Evolutionary conservation across 1,140 invertebrate species (phyloP), one percentile per base, ranked within the genome.

Genomic region (Sarcophaga peregrina): DNA sequence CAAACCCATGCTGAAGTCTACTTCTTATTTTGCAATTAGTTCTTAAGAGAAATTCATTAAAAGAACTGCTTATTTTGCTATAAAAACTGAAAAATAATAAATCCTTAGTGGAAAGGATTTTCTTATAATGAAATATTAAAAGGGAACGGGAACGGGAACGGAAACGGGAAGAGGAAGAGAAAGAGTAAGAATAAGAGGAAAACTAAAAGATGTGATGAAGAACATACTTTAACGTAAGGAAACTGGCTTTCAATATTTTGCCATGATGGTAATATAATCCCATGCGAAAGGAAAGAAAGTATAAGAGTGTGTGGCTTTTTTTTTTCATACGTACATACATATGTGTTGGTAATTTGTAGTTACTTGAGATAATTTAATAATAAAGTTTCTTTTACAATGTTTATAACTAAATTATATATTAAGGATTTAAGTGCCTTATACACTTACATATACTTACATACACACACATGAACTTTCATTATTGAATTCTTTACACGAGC

Each of bases 341-440:
- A 68, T 20, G n/a, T 68, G 62, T 68, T n/a, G 9, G 17, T 68
- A n/a, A 58, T n/a, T n/a, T 15, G 15, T 58, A 58, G 54, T 68
- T 68, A 15, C n/a, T 68, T 68, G 20, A 68, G 62, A 68, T 68
- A 68, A 68, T 68, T 68, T 68, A 68, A 68, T 68, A 68, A 68
- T 68, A 68, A 68, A 68, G 10, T 68, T 58, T 68, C 62, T 68
- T 68, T 68, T 20, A 68, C 62, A 68, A 68, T 68, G 62, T 68
- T 68, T 68, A 20, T 68, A 68, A 68, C 62, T 68, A 68, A 68
- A 68, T 68, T 68, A 68, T 68, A 68, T 68, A 68, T 68, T 68
- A 68, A 68, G 62, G 62, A 68, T 68, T 68, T 68, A 68, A 68
- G n/a, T 68, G 17, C n/a, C 9, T 20, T 20, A 68, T 68, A 68